Percentiles rank a stretch among this genome's conserved stretches.
Evolutionary conservation across 2,113 vertebrate species (phyloP).

Genomic region (Illadopsis cleaveri): DNA sequence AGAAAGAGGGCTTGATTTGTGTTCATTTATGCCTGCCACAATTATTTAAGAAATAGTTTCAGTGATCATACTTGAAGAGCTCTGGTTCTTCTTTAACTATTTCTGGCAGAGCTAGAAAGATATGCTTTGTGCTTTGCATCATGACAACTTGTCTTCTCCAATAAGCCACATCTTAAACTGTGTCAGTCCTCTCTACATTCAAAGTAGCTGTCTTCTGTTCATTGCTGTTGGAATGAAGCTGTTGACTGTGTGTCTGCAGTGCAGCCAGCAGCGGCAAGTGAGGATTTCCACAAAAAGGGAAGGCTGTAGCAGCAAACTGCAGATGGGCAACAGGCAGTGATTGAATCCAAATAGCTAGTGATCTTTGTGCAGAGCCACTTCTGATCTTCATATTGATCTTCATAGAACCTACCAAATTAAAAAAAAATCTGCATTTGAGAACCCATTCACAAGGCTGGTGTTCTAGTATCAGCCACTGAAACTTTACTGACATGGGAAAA

Average conservation of each 20-base stretch:
- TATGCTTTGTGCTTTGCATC: conserved; percentile 12
- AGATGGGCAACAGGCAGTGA: background rate
- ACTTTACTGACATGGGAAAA: background rate
- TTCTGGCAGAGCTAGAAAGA: conserved; percentile 44
- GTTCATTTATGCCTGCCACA: conserved; percentile 28
- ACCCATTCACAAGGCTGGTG: background rate
- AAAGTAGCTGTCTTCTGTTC: conserved; percentile 45
- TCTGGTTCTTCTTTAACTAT: conserved; percentile 27
- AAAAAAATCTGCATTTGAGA: background rate
- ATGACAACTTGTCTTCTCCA: background rate
- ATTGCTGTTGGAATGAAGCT: background rate
- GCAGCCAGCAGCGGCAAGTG: background rate
- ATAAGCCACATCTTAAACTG: conserved; percentile 26
- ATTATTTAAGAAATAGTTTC: conserved; percentile 15
- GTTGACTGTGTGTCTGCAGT: background rate
- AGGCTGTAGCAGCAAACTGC: background rate
- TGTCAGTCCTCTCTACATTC: background rate
- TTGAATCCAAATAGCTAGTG: background rate
- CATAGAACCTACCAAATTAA: background rate
- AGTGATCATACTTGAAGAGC: conserved; percentile 3
- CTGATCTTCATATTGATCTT: background rate
- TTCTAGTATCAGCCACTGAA: background rate
- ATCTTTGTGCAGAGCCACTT: background rate
- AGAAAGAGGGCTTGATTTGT: conserved; percentile 29
- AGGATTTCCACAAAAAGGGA: background rate